Evolutionary conservation across 2,113 vertebrate genomes (phyloP).

Genomic region (Macaca nemestrina): DNA sequence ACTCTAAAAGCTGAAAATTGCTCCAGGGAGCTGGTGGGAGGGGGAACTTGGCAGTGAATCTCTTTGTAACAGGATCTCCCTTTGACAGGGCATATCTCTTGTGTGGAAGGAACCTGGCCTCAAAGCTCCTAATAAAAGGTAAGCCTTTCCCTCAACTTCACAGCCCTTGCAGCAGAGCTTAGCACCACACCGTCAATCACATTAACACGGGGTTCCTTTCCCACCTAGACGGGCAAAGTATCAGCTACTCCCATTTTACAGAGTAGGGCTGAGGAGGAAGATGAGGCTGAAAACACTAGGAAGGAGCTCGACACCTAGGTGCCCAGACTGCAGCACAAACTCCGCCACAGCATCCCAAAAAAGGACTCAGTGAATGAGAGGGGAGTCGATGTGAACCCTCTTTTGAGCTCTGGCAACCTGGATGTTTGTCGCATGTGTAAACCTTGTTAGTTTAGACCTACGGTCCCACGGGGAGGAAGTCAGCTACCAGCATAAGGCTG

Average conservation of each 20-base stretch:
- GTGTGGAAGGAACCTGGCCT: conserved; percentile 23
- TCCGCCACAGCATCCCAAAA: not conserved
- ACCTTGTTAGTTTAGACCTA: not conserved
- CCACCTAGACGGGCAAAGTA: not conserved
- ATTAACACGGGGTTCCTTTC: not conserved
- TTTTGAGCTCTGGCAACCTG: not conserved
- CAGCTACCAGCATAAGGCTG: not conserved
- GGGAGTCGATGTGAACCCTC: not conserved
- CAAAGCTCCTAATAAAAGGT: not conserved
- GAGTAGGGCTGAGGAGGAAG: not conserved
- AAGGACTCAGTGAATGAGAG: not conserved
- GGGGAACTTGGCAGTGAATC: not conserved
- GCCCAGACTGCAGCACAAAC: not conserved
- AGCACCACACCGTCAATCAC: not conserved
- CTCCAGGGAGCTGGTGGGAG: not conserved
- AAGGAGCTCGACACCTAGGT: not conserved
- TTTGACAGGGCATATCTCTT: not conserved
- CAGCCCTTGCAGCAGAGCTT: not conserved
- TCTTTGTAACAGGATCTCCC: conserved; percentile 39
- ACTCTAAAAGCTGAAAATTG: not conserved
- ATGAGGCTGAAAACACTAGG: not conserved
- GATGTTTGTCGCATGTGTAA: not conserved
- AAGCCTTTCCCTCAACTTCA: not conserved
- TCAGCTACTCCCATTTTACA: not conserved
- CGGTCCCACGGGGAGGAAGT: not conserved